Percentiles rank a stretch among this genome's conserved stretches.
Conservation (phyloP, 2,888 invertebrate genomes). For the Conus canariensis region DNA sequence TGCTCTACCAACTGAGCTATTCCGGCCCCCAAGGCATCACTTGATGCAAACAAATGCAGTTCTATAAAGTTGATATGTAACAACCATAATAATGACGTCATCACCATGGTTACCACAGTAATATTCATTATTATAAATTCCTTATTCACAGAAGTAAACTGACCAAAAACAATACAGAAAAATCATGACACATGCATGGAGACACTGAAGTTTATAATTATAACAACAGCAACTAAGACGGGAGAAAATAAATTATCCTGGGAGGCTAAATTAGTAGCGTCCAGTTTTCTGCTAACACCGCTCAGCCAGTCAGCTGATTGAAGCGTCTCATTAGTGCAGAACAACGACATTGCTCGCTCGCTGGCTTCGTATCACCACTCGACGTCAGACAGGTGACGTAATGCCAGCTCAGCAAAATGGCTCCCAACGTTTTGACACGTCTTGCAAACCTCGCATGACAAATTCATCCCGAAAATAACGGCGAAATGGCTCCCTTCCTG, state of each 20-base stretch:
- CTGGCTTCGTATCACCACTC: background rate
- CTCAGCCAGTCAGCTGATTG: background rate
- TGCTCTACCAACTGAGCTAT: no score
- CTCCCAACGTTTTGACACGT: background rate
- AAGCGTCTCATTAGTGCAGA: background rate
- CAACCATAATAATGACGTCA: background rate
- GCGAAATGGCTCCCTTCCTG: background rate
- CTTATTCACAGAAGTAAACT: no score
- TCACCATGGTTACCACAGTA: no score
- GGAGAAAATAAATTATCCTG: background rate
- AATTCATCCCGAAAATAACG: background rate
- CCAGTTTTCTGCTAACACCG: background rate
- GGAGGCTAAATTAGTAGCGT: background rate
- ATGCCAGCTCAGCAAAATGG: constrained; percentile 17
- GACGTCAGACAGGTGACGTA: background rate
- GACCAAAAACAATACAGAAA: no score
- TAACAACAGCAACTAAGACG: background rate
- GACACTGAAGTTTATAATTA: no score
- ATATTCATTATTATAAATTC: no score
- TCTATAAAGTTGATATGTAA: no score
- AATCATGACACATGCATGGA: no score
- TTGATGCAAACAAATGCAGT: no score
- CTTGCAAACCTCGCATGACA: background rate
- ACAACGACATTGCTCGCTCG: background rate
- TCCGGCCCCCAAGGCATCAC: no score